Conservation (phyloP, 2,113 vertebrate genomes). For the Formicarius rufipectus region DNA sequence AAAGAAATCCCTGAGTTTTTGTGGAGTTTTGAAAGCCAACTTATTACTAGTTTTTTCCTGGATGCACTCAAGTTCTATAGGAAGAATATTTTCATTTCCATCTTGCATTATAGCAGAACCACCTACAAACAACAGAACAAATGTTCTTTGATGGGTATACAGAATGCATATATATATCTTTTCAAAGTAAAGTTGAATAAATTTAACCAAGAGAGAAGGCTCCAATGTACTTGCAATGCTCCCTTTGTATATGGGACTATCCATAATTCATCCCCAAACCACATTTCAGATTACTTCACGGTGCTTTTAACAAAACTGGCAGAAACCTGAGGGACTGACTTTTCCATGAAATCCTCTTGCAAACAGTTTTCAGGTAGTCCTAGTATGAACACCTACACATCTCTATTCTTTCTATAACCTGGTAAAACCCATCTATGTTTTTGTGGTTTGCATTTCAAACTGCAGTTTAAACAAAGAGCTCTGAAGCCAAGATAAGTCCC, state of each 20-base stretch:
- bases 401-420: neutral
- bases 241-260: neutral
- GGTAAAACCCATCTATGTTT: neutral
- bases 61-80: neutral
- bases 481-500: neutral
- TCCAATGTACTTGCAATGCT: neutral
- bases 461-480: neutral
- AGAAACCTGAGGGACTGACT: neutral
- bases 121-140: neutral
- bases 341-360: neutral
- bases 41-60: neutral
- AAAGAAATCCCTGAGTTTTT: neutral
- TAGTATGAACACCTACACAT: neutral
- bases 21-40: neutral
- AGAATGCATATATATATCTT: neutral
- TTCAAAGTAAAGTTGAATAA: neutral
- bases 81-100: neutral
- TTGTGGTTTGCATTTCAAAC: neutral
- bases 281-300: neutral
- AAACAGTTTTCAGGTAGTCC: neutral
- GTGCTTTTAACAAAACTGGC: neutral
- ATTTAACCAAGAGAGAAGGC: neutral
- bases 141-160: neutral
- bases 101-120: neutral
- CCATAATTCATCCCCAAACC: neutral